Evolutionary conservation across 2,797 vertebrate species (phyloP).

Genomic region (Heteromormyrus szaboi): DNA sequence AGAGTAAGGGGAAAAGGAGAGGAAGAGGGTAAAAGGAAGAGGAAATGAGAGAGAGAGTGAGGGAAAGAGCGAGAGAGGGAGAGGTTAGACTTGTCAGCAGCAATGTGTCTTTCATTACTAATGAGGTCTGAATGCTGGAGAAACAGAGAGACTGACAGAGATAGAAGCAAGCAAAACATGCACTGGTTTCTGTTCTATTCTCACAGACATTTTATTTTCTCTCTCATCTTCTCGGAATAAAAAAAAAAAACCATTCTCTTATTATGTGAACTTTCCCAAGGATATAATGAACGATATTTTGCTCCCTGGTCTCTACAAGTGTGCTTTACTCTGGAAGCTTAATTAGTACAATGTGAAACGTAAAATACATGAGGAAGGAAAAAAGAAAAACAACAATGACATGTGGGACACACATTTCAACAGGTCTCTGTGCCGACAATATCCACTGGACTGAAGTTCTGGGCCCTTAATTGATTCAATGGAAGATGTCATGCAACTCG

Average conservation of each 20-base stretch:
- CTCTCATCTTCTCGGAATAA: neutral
- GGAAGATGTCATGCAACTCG: neutral
- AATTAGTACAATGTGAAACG: neutral
- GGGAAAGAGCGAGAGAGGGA: slow-evolving; percentile 1
- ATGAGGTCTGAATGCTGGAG: slow-evolving; percentile 63
- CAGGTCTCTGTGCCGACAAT: neutral
- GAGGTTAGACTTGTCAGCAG: slow-evolving; percentile 38
- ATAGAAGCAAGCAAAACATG: slow-evolving; percentile 58
- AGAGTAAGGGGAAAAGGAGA: neutral
- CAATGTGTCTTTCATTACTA: slow-evolving; percentile 61
- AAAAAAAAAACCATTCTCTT: neutral
- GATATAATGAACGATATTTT: neutral
- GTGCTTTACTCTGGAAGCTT: slow-evolving; percentile 2
- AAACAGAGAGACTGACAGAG: slow-evolving; percentile 49
- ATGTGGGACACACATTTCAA: neutral
- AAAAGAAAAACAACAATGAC: neutral
- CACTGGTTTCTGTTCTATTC: slow-evolving; percentile 32
- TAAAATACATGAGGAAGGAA: neutral
- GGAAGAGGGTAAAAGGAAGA: neutral
- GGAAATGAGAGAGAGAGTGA: neutral
- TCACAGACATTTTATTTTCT: slow-evolving; percentile 15
- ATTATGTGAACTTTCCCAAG: neutral
- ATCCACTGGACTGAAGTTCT: neutral
- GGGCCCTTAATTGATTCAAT: neutral
- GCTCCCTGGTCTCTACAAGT: neutral